Evolutionary conservation across 2,888 invertebrate species (phyloP), one percentile per base, ranked within the genome.

Genomic region (Tuta absoluta): DNA sequence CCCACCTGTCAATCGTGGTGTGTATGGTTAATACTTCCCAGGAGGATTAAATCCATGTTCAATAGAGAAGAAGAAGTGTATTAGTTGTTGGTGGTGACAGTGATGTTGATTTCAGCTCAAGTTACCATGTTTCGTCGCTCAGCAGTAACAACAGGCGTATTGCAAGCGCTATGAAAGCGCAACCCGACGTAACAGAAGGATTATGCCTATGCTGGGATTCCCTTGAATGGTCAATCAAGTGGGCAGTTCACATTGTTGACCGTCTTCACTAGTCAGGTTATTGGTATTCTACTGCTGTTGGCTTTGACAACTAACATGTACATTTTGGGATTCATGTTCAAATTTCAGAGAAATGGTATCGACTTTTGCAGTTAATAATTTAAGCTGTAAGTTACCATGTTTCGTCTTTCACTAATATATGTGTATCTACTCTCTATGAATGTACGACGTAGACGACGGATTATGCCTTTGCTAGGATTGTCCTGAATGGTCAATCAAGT

Each of bases 401-500:
- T 58, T 12, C 28, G 10, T 5, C 8, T 14, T 3, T 38, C 24
- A 8, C 1, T 24, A 41, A 7, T 58, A 23, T 17, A 33, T 24
- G 48, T 24, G 56, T 24, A 23, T 45, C 63, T 64, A 63, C 56
- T 17, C 37, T 56, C 51, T 58, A 51, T 63, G 62, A 66, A 65
- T 68, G 63, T 64, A 56, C 56, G 37, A 53, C 56, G 21, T 49
- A 51, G 62, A 65, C 65, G 66, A 65, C 61, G 66, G 68, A 65
- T 67, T 64, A 67, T 19, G 62, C 49, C 56, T 28, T 60, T 62
- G 17, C 19, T 53, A 33, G 62, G 59, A 48, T 41, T 37, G 56
- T 37, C 58, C 11, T 37, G 37, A 58, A 58, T 58, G 58, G 58
- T 24, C 33, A n/a, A n/a, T 11, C 58, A 19, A 58, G 37, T 58